Conservation (phyloP, 2,888 invertebrate genomes). For the Diplolepis rosae region DNA sequence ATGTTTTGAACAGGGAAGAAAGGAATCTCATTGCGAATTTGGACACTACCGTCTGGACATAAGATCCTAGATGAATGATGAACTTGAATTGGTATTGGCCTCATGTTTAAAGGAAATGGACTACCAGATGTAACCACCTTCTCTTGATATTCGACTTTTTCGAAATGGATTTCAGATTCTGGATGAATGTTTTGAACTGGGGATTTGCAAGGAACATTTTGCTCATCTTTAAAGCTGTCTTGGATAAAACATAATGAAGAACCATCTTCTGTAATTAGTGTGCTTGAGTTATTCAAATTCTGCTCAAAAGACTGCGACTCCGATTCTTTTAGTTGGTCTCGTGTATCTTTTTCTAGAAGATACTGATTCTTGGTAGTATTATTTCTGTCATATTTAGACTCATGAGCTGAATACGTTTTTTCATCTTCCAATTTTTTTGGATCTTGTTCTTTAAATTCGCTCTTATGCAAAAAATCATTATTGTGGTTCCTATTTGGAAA, state of each 20-base stretch:
- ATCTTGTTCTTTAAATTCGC: not conserved
- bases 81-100: not conserved
- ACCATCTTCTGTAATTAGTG: not conserved
- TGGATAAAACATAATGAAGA: slow-evolving; percentile 1
- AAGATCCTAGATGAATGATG: not conserved
- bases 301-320: not conserved
- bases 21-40: not conserved
- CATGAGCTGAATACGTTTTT: not conserved
- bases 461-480: not conserved
- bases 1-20: not conserved
- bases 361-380: not conserved
- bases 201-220: not conserved
- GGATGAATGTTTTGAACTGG: not conserved
- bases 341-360: not conserved
- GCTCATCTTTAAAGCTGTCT: not conserved
- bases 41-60: not conserved
- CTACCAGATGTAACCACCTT: not conserved
- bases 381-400: not conserved
- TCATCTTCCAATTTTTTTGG: not conserved
- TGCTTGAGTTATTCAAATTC: too few relatives aligned
- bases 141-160: not conserved
- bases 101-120: not conserved
- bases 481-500: not conserved
- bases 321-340: not conserved
- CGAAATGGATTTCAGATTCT: not conserved